A percentile compares a stretch with the other conserved stretches of the same genome.
Conservation (phyloP, 1,140 invertebrate genomes). For the Hermetia illucens region DNA sequence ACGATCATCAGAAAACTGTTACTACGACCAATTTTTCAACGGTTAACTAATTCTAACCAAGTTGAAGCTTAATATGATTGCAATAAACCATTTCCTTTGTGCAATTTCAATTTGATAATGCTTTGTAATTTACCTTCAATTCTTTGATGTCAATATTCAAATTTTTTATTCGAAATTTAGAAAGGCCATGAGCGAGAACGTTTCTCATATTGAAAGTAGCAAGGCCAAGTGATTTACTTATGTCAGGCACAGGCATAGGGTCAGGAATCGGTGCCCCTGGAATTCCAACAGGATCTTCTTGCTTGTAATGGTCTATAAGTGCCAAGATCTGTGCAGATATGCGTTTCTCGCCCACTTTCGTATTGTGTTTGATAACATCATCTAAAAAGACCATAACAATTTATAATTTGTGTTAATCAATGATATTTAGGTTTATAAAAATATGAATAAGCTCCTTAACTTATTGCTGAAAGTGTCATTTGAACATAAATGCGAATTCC, state of each 20-base stretch:
- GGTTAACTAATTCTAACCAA: no score
- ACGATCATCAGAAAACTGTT: slow-evolving; percentile 4
- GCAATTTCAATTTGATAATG: no score
- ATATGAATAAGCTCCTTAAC: no score
- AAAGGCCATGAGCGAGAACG: slow-evolving; percentile 55
- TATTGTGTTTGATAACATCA: slow-evolving; percentile 13
- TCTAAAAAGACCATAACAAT: no score
- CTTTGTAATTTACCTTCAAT: slow-evolving; percentile 38
- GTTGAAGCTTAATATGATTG: no score
- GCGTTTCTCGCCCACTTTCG: slow-evolving; percentile 39
- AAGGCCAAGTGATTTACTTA: slow-evolving; percentile 53
- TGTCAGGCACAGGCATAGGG: slow-evolving; percentile 62
- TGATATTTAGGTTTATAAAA: no score
- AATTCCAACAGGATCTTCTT: slow-evolving; percentile 60
- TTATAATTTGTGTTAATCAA: no score
- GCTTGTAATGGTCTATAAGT: slow-evolving; percentile 68
- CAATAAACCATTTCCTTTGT: no score
- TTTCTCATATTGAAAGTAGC: slow-evolving; percentile 56
- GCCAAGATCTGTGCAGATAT: slow-evolving; percentile 53
- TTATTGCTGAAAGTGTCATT: no score
- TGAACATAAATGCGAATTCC: no score
- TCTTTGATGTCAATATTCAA: slow-evolving; percentile 47
- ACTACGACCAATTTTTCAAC: slow-evolving; percentile 6
- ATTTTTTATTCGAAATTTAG: slow-evolving; percentile 58
- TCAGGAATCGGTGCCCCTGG: slow-evolving; percentile 62